Base-by-base conservation (phyloP, 2,797 vertebrate species). In the Clangula hyemalis region DNA sequence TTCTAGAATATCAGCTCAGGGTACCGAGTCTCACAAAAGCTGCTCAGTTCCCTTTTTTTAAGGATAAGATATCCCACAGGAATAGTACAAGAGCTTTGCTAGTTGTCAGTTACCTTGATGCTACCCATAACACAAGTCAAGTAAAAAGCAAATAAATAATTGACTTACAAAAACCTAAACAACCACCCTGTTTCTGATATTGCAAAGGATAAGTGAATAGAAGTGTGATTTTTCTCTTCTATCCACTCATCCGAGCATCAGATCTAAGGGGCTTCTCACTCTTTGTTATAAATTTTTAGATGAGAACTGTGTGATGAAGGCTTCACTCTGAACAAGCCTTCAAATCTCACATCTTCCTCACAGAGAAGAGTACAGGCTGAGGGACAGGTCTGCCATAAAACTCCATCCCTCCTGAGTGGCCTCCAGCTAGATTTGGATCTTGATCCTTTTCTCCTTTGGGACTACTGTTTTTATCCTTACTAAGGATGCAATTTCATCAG, bases 81-180 rank as follows among this genome's bases (percentile, higher is more conserved):
- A 95, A 86, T 18, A 41, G 58, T 25, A 95, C 25, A 66, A 90
- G 39, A 32, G 51, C 73, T 88, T 84, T 78, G 51, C 70, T 84
- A 81, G 62, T 43, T 94, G 39, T 27, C 0, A 0, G 76, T 95
- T 94, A 93, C 85, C 90, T 90, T 86, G 85, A 78, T 87, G 91
- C 41, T 64, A 88, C 12, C 70, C 34, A 5, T 84, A 62, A 75
- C 36, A 87, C 20, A 88, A 95, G 70, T 49, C 61, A 91, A 92
- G n/a, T 53, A 73, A 81, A 95, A 95, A 91, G 47, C 79, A 84
- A 88, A 84, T 80, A 87, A 95, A 87, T 74, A 91, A 91, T 11
- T 91, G 64, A 91, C 73, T 94, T 94, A 86, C 34, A 86, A 66
- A 88, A 95, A 88, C 60, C 70, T 75, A 13, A 73, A 86, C 78